A percentile compares a stretch with the other conserved stretches of the same genome.
Conservation (phyloP, 2,797 vertebrate species). For the Erpetoichthys calabaricus region DNA sequence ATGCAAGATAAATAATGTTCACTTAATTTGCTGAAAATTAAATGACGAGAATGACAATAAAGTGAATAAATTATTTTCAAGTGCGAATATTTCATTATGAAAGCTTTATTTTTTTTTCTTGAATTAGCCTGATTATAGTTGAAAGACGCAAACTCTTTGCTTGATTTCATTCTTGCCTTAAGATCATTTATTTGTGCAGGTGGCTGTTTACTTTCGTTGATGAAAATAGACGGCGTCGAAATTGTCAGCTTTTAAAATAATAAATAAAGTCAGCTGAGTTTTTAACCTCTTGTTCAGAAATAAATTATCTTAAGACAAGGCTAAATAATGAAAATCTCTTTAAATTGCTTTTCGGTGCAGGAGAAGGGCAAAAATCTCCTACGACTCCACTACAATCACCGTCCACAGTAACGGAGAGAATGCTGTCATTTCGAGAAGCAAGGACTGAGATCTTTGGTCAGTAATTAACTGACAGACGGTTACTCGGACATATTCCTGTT, state of each 20-base stretch:
- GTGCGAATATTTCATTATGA: background rate
- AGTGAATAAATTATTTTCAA: background rate
- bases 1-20: constrained; percentile 7
- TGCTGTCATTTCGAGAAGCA: too few relatives aligned
- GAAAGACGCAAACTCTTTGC: background rate
- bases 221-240: constrained; percentile 54
- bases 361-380: background rate
- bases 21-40: background rate
- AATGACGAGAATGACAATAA: background rate
- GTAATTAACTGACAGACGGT: too few relatives aligned
- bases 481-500: too few relatives aligned
- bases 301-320: constrained; percentile 46
- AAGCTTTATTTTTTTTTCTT: background rate
- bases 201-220: constrained; percentile 41
- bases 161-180: background rate
- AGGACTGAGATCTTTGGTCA: too few relatives aligned
- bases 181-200: constrained; percentile 34
- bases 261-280: constrained; percentile 47
- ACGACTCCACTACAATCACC: too few relatives aligned
- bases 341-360: background rate
- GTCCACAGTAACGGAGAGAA: too few relatives aligned
- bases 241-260: constrained; percentile 53
- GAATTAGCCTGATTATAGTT: constrained; percentile 3
- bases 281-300: constrained; percentile 47
- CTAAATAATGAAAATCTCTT: constrained; percentile 18